A percentile compares a stretch with the other conserved stretches of the same genome.
Conservation (phyloP, 1,140 invertebrate genomes). For the Cyrtorhinus lividipennis region DNA sequence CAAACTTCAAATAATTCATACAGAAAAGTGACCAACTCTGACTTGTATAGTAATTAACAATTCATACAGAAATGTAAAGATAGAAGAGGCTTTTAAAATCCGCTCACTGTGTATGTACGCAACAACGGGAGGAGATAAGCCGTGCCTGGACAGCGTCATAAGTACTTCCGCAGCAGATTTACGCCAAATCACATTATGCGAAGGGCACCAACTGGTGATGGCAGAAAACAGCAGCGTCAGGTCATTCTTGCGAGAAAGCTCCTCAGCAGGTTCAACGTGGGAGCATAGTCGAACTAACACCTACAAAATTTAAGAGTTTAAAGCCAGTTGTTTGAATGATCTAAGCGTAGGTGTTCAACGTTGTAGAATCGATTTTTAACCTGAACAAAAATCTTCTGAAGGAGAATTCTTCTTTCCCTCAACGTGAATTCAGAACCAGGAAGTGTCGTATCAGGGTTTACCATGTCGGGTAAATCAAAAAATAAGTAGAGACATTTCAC, state of each 20-base stretch:
- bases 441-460: slow-evolving; percentile 47
- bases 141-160: slow-evolving; percentile 88
- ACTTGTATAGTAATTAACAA: background rate
- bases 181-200: slow-evolving; percentile 87
- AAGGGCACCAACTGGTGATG: slow-evolving; percentile 85
- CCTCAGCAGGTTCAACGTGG: slow-evolving; percentile 83
- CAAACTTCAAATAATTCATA: background rate
- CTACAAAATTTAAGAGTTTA: slow-evolving; percentile 31
- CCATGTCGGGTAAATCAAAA: slow-evolving; percentile 88
- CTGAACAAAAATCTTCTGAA: slow-evolving; percentile 96
- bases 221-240: slow-evolving; percentile 89
- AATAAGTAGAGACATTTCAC: slow-evolving; percentile 98
- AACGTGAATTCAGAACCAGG: slow-evolving; percentile 71
- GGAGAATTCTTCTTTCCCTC: slow-evolving; percentile 71
- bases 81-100: background rate
- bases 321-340: no score
- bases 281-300: slow-evolving; percentile 86
- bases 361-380: slow-evolving; percentile 31
- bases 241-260: slow-evolving; percentile 92
- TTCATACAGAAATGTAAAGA: background rate
- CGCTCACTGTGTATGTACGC: slow-evolving; percentile 91
- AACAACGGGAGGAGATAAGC: slow-evolving; percentile 79
- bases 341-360: no score
- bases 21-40: background rate
- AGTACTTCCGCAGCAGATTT: slow-evolving; percentile 93